Conservation (phyloP, 2,113 vertebrate genomes). For the Serranochromis macrocephalus region DNA sequence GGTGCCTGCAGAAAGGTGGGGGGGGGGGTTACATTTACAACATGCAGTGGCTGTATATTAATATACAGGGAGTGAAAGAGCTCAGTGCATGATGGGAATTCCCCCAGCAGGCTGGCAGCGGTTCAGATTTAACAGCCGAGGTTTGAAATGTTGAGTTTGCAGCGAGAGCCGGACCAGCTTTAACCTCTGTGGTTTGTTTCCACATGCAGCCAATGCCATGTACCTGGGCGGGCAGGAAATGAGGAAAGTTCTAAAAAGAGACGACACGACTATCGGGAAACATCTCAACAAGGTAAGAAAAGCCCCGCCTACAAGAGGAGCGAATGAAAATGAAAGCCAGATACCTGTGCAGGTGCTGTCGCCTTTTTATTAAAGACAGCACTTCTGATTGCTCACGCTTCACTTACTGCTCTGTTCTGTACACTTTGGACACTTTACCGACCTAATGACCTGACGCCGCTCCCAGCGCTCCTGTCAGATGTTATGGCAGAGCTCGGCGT, state of each 20-base stretch:
- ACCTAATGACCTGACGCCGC: background rate
- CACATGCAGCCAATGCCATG: constrained; percentile 78
- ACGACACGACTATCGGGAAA: constrained; percentile 77
- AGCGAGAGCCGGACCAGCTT: background rate
- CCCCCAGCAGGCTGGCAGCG: background rate
- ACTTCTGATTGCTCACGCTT: background rate
- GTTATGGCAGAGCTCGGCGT: background rate
- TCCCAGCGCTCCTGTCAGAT: background rate
- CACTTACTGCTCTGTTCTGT: background rate
- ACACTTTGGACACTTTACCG: background rate
- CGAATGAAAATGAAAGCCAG: background rate
- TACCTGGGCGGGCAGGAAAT: constrained; percentile 94
- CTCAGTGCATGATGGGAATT: background rate
- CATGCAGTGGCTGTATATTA: background rate
- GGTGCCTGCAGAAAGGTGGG: background rate
- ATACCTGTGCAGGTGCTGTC: background rate
- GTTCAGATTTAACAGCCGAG: background rate
- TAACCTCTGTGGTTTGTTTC: background rate
- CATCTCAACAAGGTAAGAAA: constrained; percentile 85
- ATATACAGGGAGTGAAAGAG: background rate
- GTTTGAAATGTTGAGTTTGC: background rate
- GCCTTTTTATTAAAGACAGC: background rate
- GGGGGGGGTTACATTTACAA: background rate
- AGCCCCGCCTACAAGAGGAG: background rate
- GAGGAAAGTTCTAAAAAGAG: constrained; percentile 79